Conservation (phyloP, 2,888 invertebrate genomes). For the Cartodere bifasciata region DNA sequence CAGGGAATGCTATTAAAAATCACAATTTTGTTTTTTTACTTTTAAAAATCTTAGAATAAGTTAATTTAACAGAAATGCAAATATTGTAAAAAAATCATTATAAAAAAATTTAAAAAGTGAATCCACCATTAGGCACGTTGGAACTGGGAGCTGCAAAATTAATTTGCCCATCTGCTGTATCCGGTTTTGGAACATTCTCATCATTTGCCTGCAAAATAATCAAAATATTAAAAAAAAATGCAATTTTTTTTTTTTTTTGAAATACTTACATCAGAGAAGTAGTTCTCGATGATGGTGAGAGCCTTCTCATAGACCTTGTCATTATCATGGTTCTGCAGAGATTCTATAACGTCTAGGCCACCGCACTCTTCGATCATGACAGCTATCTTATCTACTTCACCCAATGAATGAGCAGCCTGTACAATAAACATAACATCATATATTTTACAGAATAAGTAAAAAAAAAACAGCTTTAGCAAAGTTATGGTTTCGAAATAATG, state of each 20-base stretch:
- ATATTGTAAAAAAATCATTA: too few species aligned
- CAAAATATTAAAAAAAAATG: too few species aligned
- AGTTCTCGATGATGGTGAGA: conserved; percentile 32
- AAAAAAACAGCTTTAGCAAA: too few species aligned
- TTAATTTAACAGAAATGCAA: too few species aligned
- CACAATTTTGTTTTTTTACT: too few species aligned
- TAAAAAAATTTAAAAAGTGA: conserved; percentile 23
- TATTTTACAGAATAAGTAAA: too few species aligned
- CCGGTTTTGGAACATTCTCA: conserved; percentile 21
- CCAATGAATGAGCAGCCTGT: conserved; percentile 66
- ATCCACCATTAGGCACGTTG: conserved; percentile 28
- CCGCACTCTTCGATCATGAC: conserved; percentile 81
- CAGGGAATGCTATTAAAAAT: too few species aligned
- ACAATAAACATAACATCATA: too few species aligned
- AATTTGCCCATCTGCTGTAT: conserved; percentile 26
- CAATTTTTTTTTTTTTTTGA: too few species aligned
- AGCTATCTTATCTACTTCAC: conserved; percentile 61
- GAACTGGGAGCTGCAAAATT: conserved; percentile 23
- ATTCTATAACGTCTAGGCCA: conserved; percentile 81
- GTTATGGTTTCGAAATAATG: too few species aligned
- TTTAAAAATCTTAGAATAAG: too few species aligned
- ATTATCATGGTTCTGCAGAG: conserved; percentile 80
- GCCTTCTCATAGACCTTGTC: conserved; percentile 53
- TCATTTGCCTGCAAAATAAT: too few species aligned
- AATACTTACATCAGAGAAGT: conserved; percentile 30